These are phyloP conservation scores for Phyllotreta striolata DNA, from an alignment of 2,888 invertebrate genomes.

Conservation along the genomic window DNA sequence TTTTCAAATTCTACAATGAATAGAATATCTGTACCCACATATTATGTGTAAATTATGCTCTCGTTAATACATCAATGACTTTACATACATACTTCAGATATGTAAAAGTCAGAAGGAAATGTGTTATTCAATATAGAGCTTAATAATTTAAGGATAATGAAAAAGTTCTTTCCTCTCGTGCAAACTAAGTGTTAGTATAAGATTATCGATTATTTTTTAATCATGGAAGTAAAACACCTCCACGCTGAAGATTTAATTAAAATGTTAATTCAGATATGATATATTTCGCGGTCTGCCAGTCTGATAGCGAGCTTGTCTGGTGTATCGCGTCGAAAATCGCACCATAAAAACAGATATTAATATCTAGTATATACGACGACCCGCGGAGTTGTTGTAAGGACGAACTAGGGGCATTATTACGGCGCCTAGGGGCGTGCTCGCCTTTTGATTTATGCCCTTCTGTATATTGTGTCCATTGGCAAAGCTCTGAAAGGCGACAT, in stretches of 20 bases:
- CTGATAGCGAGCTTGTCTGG: conserved; percentile 18
- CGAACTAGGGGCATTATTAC: conserved; percentile 43
- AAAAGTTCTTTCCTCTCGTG: no score
- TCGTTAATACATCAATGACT: no score
- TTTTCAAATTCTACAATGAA: no score
- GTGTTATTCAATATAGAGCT: no score
- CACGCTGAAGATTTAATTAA: conserved; percentile 37
- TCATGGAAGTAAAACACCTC: conserved; percentile 31
- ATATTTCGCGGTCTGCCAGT: conserved; percentile 31
- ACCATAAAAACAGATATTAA: conserved; percentile 48
- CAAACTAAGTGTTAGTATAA: neutral
- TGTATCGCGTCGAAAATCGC: conserved; percentile 34
- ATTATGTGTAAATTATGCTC: no score
- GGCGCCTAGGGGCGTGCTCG: conserved; percentile 39
- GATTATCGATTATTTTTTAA: conserved; percentile 5
- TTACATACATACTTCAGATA: no score
- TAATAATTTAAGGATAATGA: no score
- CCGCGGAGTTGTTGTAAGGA: conserved; percentile 32
- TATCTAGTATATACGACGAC: conserved; percentile 44
- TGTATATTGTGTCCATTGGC: conserved; percentile 34
- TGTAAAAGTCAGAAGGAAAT: no score
- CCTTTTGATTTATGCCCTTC: conserved; percentile 38
- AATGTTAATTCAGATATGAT: conserved; percentile 38
- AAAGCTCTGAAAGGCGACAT: no score
- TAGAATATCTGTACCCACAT: no score